Percentiles rank a stretch among this genome's conserved stretches.
Evolutionary conservation across 1,140 invertebrate species (phyloP).

Genomic region (Ectropis grisescens): DNA sequence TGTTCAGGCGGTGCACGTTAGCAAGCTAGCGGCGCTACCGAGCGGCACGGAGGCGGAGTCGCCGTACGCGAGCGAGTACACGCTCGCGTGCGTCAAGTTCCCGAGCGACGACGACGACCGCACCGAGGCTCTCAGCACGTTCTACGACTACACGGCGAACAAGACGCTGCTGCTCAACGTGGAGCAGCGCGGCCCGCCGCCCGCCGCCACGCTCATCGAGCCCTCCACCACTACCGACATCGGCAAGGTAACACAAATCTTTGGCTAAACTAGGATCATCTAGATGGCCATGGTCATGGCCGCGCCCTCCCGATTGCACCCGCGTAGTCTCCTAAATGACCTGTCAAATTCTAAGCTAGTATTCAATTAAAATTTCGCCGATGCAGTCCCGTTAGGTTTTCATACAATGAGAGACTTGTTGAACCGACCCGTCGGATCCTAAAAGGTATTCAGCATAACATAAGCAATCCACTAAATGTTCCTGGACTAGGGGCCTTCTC

Average conservation of each 20-base stretch:
- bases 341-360: no score
- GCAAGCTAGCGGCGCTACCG: slow-evolving; percentile 83
- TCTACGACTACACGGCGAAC: slow-evolving; percentile 75
- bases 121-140: slow-evolving; percentile 79
- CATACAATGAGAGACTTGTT: no score
- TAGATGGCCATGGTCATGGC: no score
- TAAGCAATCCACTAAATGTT: no score
- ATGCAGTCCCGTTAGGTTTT: no score
- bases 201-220: slow-evolving; percentile 81
- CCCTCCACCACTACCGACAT: slow-evolving; percentile 84
- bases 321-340: neutral
- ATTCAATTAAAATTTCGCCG: no score
- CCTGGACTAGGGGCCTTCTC: no score
- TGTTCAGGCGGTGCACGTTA: slow-evolving; percentile 50
- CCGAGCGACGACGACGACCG: slow-evolving; percentile 89
- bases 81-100: slow-evolving; percentile 84
- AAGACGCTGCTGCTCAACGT: slow-evolving; percentile 81
- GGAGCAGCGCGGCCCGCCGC: slow-evolving; percentile 74
- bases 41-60: slow-evolving; percentile 81
- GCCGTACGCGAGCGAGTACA: slow-evolving; percentile 89
- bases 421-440: no score
- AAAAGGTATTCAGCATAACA: no score
- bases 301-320: no score
- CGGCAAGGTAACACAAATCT: slow-evolving; percentile 80
- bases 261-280: no score